phyloP scores from a whole-genome alignment of 2,888 invertebrate species.

The Lithophane socia region DNA sequence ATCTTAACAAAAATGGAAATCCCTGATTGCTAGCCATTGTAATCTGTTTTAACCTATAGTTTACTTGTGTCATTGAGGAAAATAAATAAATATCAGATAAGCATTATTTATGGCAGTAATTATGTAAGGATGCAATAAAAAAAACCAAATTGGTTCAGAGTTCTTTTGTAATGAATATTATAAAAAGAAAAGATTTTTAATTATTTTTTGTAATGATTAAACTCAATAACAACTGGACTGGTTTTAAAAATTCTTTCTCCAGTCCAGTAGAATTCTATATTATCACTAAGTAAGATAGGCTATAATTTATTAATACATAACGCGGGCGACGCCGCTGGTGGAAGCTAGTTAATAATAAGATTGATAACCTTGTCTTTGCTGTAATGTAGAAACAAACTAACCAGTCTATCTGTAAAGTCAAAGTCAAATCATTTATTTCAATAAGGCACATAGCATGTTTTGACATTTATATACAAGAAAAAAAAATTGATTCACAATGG shows the following conservation, averaged over 20 bases:
- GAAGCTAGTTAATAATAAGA: neutral
- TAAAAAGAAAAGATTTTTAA: too few species aligned
- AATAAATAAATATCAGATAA: slow-evolving; percentile 16
- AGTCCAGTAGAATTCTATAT: too few species aligned
- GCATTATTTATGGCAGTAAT: slow-evolving; percentile 1
- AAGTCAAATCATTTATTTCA: neutral
- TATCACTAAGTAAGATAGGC: too few species aligned
- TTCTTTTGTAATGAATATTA: neutral
- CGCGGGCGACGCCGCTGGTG: too few species aligned
- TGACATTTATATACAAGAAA: neutral
- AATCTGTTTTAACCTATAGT: slow-evolving; percentile 3
- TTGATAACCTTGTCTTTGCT: too few species aligned
- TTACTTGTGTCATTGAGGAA: slow-evolving; percentile 1
- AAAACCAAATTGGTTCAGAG: neutral
- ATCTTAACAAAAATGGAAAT: slow-evolving; percentile 2
- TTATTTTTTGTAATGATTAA: too few species aligned
- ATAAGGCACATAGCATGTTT: neutral
- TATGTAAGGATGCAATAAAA: neutral
- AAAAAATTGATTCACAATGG: neutral
- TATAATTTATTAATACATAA: too few species aligned
- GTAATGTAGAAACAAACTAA: neutral
- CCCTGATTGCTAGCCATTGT: slow-evolving; percentile 4
- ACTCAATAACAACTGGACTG: too few species aligned
- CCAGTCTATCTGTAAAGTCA: neutral
- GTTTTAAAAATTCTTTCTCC: too few species aligned